Evolutionary conservation across 2,113 vertebrate species (phyloP).

Genomic region (Drymodes brunneopygia): DNA sequence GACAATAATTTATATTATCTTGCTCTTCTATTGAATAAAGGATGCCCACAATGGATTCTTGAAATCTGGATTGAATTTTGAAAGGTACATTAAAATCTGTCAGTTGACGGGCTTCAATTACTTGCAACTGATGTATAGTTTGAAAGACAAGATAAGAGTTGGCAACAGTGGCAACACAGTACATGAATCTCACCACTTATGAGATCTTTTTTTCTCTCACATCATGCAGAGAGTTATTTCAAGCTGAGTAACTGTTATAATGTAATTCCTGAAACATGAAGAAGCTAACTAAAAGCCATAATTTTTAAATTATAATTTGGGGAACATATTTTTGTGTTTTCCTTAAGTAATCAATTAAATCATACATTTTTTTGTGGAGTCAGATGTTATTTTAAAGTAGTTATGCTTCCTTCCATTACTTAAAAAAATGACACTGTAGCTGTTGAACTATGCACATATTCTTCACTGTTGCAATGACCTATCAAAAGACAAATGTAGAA

Average conservation of each 20-base stretch:
- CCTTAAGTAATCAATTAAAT: not conserved
- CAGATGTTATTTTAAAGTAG: not conserved
- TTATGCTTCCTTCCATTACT: not conserved
- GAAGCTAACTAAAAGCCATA: not conserved
- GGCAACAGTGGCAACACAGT: not conserved
- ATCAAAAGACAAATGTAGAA: not conserved
- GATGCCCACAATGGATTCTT: not conserved
- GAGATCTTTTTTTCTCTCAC: not conserved
- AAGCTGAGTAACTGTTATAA: not conserved
- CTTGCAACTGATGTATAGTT: not conserved
- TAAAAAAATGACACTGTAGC: not conserved
- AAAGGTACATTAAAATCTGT: not conserved
- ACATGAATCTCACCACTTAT: not conserved
- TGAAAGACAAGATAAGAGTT: not conserved
- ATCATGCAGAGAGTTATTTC: not conserved
- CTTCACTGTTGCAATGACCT: not conserved
- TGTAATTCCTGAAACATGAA: not conserved
- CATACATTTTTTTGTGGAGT: not conserved
- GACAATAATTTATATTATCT: not conserved
- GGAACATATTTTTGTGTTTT: not conserved
- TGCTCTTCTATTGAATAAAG: not conserved
- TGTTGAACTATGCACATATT: not conserved
- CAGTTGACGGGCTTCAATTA: not conserved
- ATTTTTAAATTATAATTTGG: not conserved
- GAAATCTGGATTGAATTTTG: not conserved